Base-by-base conservation (phyloP, 2,797 vertebrate genomes). In the Caiman crocodilus region DNA sequence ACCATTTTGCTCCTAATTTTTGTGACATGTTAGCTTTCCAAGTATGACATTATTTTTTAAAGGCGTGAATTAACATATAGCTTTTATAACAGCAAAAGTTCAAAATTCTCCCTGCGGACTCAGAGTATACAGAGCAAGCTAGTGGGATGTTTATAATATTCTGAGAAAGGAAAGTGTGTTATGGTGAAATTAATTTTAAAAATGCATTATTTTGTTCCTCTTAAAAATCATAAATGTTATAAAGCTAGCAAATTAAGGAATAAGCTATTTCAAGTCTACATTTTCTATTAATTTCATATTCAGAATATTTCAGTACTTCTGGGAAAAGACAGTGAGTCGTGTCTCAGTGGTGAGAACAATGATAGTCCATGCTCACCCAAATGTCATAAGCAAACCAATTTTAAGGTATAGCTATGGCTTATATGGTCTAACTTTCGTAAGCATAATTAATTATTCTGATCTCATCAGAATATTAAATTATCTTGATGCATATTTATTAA, bases 1-100 rank as follows among this genome's bases (percentile, higher is more conserved):
- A 91, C 76, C 13, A 4, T 96, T 95, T 83, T 88, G 69, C 18
- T 85, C 69, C 14, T 90, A 84, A 85, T 90, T 95, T 96, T 94
- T 94, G 57, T 92, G 89, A 89, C 86, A 86, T 12, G 7, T 64
- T 84, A 67, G 83, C 35, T 94, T 93, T 88, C 28, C 67, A 85
- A 50, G 76, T 74, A 65, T 7, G 58, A 71, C 3, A 30, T 86
- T 87, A 32, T 60, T 93, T 94, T 50, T 88, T 79, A 17, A 89
- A 93, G 57, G n/a, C 4, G 21, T 67, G 58, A 80, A 90, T 90
- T 90, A 90, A 8, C 30, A 26, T 63, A 63, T 21, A 79, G 13
- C 6, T 92, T 95, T 88, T 80, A 90, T 59, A 57, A 84, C 92
- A 87, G 55, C 15, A 63, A 57, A 84, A 74, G 55, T 61, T 76